phyloP scores from a whole-genome alignment of 1,140 invertebrate species.

The Armadillidium nasatum region DNA sequence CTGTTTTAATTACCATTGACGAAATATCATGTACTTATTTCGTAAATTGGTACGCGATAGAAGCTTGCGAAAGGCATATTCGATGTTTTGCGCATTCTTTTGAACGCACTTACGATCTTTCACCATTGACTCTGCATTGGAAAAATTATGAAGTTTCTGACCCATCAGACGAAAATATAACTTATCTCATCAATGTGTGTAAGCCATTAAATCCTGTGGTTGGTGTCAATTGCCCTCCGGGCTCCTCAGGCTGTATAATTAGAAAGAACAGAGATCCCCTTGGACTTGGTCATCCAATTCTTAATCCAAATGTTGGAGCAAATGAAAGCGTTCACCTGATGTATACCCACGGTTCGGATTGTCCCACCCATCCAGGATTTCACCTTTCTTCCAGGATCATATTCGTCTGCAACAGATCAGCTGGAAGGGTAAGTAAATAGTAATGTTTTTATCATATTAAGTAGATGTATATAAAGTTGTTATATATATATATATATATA shows the following conservation, averaged over 20 bases:
- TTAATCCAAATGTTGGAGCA: conserved; percentile 3
- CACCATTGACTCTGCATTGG: conserved; percentile 30
- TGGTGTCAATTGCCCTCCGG: conserved; percentile 35
- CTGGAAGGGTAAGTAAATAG: conserved; percentile 34
- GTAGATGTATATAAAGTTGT: no score
- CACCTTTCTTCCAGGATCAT: conserved; percentile 22
- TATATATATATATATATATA: no score
- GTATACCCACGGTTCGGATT: conserved; percentile 30
- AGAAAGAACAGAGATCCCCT: not conserved
- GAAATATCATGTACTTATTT: conserved; percentile 32
- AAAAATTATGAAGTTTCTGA: conserved; percentile 36
- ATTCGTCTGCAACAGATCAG: conserved; percentile 31
- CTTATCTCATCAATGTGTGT: conserved; percentile 42
- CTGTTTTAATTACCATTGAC: conserved; percentile 37
- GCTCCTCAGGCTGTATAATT: conserved; percentile 32
- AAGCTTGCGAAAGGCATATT: conserved; percentile 37
- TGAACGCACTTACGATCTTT: conserved; percentile 31
- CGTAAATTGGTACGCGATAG: conserved; percentile 40
- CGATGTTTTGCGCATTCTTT: conserved; percentile 36
- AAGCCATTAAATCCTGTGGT: conserved; percentile 38
- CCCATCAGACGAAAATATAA: conserved; percentile 30
- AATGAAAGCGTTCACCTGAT: conserved; percentile 28
- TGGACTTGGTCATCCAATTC: conserved; percentile 30
- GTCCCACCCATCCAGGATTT: conserved; percentile 20
- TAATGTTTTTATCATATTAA: no score